A percentile compares a stretch with the other conserved stretches of the same genome.
Evolutionary conservation across 2,113 vertebrate genomes (phyloP).

Genomic region (Otolemur garnettii): DNA sequence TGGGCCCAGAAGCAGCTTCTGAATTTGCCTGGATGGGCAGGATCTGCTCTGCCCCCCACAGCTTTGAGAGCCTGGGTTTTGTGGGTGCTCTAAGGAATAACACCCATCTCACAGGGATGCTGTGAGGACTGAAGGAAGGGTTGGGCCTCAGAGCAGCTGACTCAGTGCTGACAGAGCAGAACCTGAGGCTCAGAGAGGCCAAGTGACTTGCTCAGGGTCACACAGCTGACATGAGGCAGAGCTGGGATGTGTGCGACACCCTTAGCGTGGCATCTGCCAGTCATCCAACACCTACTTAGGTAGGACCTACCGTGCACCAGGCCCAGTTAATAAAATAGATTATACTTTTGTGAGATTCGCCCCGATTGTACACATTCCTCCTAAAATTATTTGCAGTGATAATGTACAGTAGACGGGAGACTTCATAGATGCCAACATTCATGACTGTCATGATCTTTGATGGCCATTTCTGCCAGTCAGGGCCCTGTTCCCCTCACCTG

Average conservation of each 20-base stretch:
- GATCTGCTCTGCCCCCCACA: fast-evolving
- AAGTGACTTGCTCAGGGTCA: background rate
- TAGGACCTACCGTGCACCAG: background rate
- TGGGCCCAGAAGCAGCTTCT: background rate
- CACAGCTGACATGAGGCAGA: background rate
- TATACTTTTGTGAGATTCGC: background rate
- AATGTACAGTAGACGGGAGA: fast-evolving
- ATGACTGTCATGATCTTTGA: fast-evolving
- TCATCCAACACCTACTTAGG: background rate
- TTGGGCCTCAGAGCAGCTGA: background rate
- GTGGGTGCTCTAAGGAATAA: fast-evolving
- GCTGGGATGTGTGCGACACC: background rate
- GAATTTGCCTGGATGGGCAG: background rate
- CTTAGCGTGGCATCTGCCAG: background rate
- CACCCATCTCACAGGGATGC: background rate
- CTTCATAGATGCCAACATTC: fast-evolving
- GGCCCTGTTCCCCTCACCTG: fast-evolving
- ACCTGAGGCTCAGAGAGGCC: background rate
- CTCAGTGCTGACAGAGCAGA: fast-evolving
- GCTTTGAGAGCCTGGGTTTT: background rate
- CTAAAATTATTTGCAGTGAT: background rate
- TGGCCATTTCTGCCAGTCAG: background rate
- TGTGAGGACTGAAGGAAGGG: no score
- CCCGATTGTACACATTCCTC: background rate
- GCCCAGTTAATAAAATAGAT: background rate